Percentiles rank a stretch among this genome's conserved stretches.
phyloP scores from a whole-genome alignment of 2,797 vertebrate genomes.

The Falco columbarius region DNA sequence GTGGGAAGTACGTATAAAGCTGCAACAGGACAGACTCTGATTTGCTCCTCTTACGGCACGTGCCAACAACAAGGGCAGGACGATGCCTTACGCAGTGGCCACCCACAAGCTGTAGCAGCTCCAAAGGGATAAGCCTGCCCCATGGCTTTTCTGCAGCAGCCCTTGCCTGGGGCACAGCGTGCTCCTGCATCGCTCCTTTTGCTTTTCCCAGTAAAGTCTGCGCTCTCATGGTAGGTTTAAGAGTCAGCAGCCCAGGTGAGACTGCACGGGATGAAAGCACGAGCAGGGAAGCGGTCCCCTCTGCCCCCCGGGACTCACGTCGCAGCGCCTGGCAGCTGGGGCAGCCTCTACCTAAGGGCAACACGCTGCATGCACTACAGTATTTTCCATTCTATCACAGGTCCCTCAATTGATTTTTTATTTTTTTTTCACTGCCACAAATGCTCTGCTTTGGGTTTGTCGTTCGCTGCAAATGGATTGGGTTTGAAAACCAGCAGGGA shows the following conservation, averaged over 20 bases:
- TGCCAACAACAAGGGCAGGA: not conserved
- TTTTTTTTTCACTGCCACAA: not conserved
- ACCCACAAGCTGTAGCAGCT: not conserved
- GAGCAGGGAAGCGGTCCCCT: not conserved
- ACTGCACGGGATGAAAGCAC: not conserved
- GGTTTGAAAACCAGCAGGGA: not conserved
- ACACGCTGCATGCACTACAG: not conserved
- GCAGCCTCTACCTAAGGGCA: not conserved
- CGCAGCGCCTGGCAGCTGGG: not conserved
- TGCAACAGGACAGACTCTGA: not conserved
- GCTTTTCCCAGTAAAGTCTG: not conserved
- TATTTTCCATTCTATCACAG: slow-evolving; percentile 70
- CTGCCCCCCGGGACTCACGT: not conserved
- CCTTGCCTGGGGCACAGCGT: not conserved
- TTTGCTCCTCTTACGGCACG: not conserved
- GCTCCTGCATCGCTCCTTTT: too few species aligned
- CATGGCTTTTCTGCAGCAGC: not conserved
- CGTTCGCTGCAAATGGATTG: slow-evolving; percentile 48
- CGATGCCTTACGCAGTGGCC: too few species aligned
- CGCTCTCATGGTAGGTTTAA: not conserved
- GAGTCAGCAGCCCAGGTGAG: not conserved
- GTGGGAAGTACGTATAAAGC: not conserved
- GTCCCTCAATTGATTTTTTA: slow-evolving; percentile 32
- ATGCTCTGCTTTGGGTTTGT: slow-evolving; percentile 32
- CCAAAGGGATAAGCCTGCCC: not conserved